These are phyloP conservation scores for Chaetura pelagica DNA, from an alignment of 2,113 vertebrate genomes.

Conservation along the genomic window DNA sequence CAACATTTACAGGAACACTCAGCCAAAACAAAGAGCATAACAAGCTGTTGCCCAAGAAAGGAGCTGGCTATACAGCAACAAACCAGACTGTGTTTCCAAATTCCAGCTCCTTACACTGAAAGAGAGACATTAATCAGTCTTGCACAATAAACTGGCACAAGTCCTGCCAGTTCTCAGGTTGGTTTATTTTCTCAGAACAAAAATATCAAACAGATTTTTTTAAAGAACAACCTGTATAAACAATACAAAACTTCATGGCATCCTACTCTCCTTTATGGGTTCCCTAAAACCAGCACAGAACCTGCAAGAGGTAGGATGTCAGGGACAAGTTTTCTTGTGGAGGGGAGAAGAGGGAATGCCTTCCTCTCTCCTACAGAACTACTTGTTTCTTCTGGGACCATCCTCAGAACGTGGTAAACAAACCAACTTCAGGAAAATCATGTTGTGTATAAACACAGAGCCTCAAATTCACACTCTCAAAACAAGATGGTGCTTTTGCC, in stretches of 20 bases:
- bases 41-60: not conserved
- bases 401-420: not conserved
- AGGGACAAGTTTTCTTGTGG: not conserved
- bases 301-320: not conserved
- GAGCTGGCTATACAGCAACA: not conserved
- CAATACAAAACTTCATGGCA: not conserved
- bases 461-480: not conserved
- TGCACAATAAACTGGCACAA: conserved; percentile 1
- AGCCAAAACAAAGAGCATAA: not conserved
- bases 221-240: conserved; percentile 11
- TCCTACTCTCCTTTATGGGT: not conserved
- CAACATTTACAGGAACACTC: not conserved
- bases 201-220: conserved; percentile 28
- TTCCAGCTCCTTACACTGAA: not conserved
- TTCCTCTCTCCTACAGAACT: not conserved
- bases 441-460: not conserved
- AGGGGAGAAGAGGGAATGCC: not conserved
- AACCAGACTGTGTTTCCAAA: not conserved
- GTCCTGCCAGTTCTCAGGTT: not conserved
- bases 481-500: not conserved
- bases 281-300: not conserved
- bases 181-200: conserved; percentile 68
- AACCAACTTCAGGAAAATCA: not conserved
- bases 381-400: not conserved
- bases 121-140: not conserved